Evolutionary conservation across 2,888 invertebrate species (phyloP).

Genomic region (Odontothrips loti): DNA sequence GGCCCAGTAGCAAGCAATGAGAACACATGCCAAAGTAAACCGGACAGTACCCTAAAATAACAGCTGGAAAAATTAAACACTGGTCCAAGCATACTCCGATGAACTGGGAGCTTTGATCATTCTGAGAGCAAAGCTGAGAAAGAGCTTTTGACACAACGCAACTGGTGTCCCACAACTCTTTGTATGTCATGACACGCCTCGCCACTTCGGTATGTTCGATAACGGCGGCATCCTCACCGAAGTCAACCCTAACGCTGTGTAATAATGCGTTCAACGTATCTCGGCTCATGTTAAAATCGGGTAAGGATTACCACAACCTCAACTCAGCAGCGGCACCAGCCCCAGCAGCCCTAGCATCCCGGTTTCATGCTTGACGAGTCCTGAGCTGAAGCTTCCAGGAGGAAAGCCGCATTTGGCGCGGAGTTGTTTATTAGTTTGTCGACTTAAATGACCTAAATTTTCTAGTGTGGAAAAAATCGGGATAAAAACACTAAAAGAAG

Average conservation of each 20-base stretch:
- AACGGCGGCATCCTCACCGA: background rate
- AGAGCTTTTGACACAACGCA: background rate
- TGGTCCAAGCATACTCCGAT: background rate
- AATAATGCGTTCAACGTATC: background rate
- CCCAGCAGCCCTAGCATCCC: background rate
- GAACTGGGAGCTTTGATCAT: background rate
- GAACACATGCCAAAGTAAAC: too few species aligned
- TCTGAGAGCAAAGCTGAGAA: background rate
- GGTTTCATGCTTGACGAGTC: background rate
- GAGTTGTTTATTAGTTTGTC: too few species aligned
- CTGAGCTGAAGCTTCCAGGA: too few species aligned
- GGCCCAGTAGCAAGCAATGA: too few species aligned
- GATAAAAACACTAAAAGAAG: background rate
- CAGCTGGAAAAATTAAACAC: background rate
- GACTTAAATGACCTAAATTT: background rate
- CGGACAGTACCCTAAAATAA: background rate
- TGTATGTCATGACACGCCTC: background rate
- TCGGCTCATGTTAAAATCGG: background rate
- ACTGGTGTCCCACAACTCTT: conserved; percentile 11
- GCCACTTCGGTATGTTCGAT: background rate
- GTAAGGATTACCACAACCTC: too few species aligned
- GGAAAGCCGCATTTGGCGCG: too few species aligned
- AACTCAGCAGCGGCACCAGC: too few species aligned
- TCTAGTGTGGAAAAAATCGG: background rate
- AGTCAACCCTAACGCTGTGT: too few species aligned